Conservation (phyloP, 30 jellyfish, hydroid and myxozoan species). For the Phacellophora camtschatica region DNA sequence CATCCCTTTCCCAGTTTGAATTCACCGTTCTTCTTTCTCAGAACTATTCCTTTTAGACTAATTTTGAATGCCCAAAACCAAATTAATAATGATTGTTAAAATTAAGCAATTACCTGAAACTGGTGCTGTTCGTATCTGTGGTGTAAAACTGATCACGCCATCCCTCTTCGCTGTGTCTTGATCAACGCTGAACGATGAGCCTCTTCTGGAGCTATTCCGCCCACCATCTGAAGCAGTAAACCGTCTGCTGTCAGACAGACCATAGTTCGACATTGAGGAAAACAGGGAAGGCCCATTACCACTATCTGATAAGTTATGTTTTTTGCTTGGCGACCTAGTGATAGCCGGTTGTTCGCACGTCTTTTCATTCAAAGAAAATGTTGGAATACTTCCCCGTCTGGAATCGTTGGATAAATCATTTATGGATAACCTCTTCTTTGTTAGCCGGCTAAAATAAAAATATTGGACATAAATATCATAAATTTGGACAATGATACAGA, state of each 20-base stretch:
- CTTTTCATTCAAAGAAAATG: constrained; percentile 10
- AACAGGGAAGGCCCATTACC: constrained; percentile 54
- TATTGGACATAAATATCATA: too few species aligned
- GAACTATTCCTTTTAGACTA: background rate
- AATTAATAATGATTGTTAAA: too few species aligned
- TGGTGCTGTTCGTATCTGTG: constrained; percentile 79
- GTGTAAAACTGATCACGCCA: constrained; percentile 73
- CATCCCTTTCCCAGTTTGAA: too few species aligned
- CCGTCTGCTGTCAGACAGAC: background rate
- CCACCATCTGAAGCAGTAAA: too few species aligned
- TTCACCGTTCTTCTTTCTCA: too few species aligned
- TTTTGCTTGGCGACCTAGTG: constrained; percentile 31
- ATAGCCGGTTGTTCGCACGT: constrained; percentile 5
- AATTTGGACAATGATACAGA: too few species aligned
- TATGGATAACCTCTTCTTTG: constrained; percentile 35
- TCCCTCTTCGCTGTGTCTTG: constrained; percentile 67
- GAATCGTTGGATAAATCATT: constrained; percentile 10
- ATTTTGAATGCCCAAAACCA: background rate
- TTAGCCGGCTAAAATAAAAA: constrained; percentile 11
- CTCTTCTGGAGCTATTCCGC: constrained; percentile 61
- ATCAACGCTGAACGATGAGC: constrained; percentile 56
- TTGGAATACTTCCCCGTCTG: constrained; percentile 58
- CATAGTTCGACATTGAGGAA: background rate
- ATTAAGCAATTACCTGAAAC: constrained; percentile 49
- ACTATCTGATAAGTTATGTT: constrained; percentile 48